Conservation (phyloP, 2,113 vertebrate species). For the Hyla sarda region DNA sequence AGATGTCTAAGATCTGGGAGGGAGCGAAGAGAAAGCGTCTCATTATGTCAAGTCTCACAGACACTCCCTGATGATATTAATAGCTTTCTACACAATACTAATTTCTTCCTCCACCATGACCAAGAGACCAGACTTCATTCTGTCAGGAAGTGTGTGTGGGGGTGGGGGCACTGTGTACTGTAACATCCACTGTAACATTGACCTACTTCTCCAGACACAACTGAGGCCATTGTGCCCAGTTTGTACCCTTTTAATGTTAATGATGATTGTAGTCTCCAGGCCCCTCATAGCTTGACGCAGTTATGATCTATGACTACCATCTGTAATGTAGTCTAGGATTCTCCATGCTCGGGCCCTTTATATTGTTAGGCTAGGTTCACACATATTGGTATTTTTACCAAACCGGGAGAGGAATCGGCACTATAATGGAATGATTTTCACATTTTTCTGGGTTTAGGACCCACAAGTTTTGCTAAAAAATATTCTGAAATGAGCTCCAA, state of each 20-base stretch:
- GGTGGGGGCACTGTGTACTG: conserved; percentile 7
- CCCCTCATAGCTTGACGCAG: background rate
- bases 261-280: background rate
- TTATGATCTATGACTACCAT: background rate
- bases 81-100: conserved; percentile 30
- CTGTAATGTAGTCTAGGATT: background rate
- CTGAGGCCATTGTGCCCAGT: background rate
- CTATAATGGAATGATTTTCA: too few relatives aligned
- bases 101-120: conserved; percentile 11
- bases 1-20: background rate
- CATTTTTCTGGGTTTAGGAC: too few relatives aligned
- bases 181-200: conserved; percentile 23
- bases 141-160: conserved; percentile 1
- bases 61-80: conserved; percentile 30
- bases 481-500: too few relatives aligned
- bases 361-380: background rate
- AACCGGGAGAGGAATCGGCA: too few relatives aligned
- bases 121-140: conserved; percentile 16
- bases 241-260: conserved; percentile 16
- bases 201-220: conserved; percentile 25
- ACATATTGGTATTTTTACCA: too few relatives aligned
- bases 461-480: too few relatives aligned
- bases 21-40: conserved; percentile 20
- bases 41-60: conserved; percentile 32
- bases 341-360: background rate